phyloP scores from a whole-genome alignment of 2,113 vertebrate species.

The Monopterus albus region DNA sequence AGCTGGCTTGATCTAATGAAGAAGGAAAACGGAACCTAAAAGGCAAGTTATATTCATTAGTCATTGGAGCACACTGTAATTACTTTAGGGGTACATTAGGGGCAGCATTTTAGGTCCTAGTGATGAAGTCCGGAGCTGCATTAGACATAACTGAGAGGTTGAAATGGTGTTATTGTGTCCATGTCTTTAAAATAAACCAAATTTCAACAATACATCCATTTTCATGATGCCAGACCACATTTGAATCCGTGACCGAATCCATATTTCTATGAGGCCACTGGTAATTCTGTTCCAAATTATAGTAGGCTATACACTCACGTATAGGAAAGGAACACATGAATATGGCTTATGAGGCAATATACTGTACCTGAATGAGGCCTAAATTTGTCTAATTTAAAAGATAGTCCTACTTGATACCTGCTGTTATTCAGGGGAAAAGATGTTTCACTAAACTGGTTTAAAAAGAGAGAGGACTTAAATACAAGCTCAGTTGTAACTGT shows the following conservation, averaged over 20 bases:
- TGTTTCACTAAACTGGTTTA: no score
- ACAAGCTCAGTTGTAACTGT: constrained; percentile 38
- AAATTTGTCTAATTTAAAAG: not conserved
- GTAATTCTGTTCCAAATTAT: not conserved
- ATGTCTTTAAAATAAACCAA: constrained; percentile 45
- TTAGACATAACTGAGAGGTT: constrained; percentile 64
- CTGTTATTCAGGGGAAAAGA: no score
- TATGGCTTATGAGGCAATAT: not conserved
- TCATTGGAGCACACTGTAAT: constrained; percentile 66
- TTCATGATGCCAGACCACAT: constrained; percentile 51
- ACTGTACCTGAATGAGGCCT: not conserved
- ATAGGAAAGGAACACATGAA: not conserved
- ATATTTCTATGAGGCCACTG: not conserved
- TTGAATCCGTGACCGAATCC: constrained; percentile 39
- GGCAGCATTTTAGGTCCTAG: constrained; percentile 59
- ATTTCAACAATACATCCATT: constrained; percentile 62
- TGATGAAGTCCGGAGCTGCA: constrained; percentile 66
- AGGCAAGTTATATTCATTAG: constrained; percentile 72
- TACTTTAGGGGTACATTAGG: constrained; percentile 75
- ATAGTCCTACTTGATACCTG: not conserved
- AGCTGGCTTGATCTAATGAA: constrained; percentile 58
- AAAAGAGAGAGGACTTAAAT: no score
- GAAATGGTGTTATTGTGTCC: constrained; percentile 56
- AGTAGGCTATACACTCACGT: not conserved
- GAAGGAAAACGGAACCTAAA: constrained; percentile 44